Conservation (phyloP, 2,113 vertebrate species). For the Helogale parvula region DNA sequence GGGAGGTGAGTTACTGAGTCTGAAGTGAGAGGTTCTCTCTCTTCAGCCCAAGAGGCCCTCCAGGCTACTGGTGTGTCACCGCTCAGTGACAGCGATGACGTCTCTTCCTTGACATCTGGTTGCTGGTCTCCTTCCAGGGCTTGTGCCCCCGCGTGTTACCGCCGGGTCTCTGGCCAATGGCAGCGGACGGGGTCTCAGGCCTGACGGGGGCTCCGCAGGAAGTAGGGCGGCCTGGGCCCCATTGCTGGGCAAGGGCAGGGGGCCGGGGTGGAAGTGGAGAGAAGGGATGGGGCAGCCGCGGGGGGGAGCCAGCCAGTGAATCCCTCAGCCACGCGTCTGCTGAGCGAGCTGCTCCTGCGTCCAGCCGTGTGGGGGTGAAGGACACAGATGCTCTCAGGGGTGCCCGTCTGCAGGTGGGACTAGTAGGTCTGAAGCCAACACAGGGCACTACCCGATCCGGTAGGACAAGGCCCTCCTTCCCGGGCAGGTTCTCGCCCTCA, state of each 20-base stretch:
- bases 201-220: neutral
- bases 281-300: neutral
- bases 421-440: neutral
- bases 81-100: neutral
- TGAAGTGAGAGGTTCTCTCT: neutral
- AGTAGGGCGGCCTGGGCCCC: neutral
- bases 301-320: neutral
- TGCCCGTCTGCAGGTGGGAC: neutral
- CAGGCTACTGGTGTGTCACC: accelerated
- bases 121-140: neutral
- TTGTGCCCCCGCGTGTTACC: neutral
- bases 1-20: neutral
- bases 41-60: neutral
- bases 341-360: neutral
- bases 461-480: neutral
- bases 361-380: no score
- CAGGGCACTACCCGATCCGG: no score
- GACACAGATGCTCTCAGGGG: neutral
- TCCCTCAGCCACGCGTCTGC: no score
- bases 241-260: neutral
- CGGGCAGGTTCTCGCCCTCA: neutral
- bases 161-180: neutral
- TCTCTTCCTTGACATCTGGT: neutral
- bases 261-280: neutral
- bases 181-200: neutral